phyloP scores from a whole-genome alignment of 1,140 invertebrate genomes.

The Thaumetopoea pityocampa region DNA sequence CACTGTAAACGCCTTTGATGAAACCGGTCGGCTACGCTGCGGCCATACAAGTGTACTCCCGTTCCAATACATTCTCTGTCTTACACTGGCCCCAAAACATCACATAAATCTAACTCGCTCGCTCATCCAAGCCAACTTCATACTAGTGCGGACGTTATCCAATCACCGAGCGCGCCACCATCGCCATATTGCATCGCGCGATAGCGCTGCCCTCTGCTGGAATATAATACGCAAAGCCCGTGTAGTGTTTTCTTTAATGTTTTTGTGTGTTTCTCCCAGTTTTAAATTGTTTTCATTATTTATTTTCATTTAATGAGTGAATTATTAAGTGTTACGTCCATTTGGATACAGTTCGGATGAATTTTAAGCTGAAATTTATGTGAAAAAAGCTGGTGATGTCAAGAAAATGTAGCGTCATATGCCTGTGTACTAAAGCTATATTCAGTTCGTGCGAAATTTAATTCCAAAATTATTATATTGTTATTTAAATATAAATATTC shows the following conservation, averaged over 20 bases:
- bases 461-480: slow-evolving; percentile 23
- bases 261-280: slow-evolving; percentile 56
- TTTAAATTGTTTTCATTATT: slow-evolving; percentile 35
- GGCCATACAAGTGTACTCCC: slow-evolving; percentile 62
- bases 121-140: slow-evolving; percentile 56
- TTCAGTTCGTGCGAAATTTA: slow-evolving; percentile 41
- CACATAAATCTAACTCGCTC: slow-evolving; percentile 67
- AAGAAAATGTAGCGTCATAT: slow-evolving; percentile 35
- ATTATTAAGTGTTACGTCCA: slow-evolving; percentile 22
- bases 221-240: slow-evolving; percentile 44
- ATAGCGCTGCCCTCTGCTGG: slow-evolving; percentile 43
- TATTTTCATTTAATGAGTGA: slow-evolving; percentile 38
- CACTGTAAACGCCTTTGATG: slow-evolving; percentile 66
- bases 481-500: slow-evolving; percentile 5
- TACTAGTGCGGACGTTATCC: slow-evolving; percentile 33
- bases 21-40: slow-evolving; percentile 60
- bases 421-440: slow-evolving; percentile 52
- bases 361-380: slow-evolving; percentile 21
- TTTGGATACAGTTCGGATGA: slow-evolving; percentile 7
- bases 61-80: slow-evolving; percentile 59
- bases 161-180: slow-evolving; percentile 42
- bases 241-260: slow-evolving; percentile 52
- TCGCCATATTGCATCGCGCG: slow-evolving; percentile 66
- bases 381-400: slow-evolving; percentile 25
- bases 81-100: slow-evolving; percentile 56